Base-by-base conservation (phyloP, 2,888 invertebrate species). In the Eupithecia inturbata region DNA sequence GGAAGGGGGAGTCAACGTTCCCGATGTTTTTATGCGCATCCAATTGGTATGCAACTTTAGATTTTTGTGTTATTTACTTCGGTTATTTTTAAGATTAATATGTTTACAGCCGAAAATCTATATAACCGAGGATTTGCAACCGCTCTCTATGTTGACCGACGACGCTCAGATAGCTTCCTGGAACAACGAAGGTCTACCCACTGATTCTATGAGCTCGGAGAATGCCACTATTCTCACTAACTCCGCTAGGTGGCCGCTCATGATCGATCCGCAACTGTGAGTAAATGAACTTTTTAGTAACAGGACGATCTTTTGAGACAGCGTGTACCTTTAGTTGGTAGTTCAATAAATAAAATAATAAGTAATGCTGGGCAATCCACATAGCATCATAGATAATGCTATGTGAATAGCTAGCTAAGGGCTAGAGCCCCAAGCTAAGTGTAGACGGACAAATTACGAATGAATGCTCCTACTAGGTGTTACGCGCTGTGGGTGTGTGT, bases 131-230 rank as follows among this genome's bases (percentile, higher is more conserved):
- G 96, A 95, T 22, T 91, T 98, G 71, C 98, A 99, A 89, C 97
- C 98, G 0, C 93, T 99, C 71, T 91, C 96, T n/a, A 95, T 99
- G 93, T 93, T 99, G 78, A 98, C 98, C 10, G 98, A 99, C 86
- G 98, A 98, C 89, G 98, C 99, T 0, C 97, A 97, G 88, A 96
- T 99, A 75, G 99, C 99, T 0, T 95, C 96, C 71, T 99, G 99
- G 99, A 98, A 99, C 88, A 99, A 99, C 87, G 98, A 98, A 90
- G 98, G 97, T 0, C 91, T 99, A 67, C 99, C 99, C 6, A 97
- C 97, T 69, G 99, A 99, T 89, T 95, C 97, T 68, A 99, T 99
- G 98, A 99, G 99, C 10, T 95, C 98, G 0, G 99, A 99, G 91
- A 99, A 99, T 89, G 99, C 99, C 7, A 97, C 98, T 26, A 98